Conservation (phyloP, 2,888 invertebrate species). For the Dasypogon diadema region DNA sequence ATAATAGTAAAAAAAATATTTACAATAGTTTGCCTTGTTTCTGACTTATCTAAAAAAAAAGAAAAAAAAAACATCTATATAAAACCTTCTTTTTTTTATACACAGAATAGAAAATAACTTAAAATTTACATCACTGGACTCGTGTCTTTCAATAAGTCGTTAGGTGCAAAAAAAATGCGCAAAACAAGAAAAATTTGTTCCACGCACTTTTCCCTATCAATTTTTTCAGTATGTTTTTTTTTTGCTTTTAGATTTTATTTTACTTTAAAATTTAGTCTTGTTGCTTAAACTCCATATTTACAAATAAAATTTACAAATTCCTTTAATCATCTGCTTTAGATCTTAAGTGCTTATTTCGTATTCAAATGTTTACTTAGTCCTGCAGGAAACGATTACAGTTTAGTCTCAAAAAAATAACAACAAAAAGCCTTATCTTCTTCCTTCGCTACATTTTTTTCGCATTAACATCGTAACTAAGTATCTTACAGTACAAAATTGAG, state of each 20-base stretch:
- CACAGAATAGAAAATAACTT: slow-evolving; percentile 54
- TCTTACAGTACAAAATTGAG: slow-evolving; percentile 15
- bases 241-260: slow-evolving; percentile 6
- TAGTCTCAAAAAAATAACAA: too few relatives aligned
- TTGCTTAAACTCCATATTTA: slow-evolving; percentile 28
- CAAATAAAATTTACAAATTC: slow-evolving; percentile 42
- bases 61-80: slow-evolving; percentile 2
- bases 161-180: neutral
- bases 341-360: neutral
- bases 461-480: too few relatives aligned
- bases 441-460: too few relatives aligned
- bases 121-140: slow-evolving; percentile 60
- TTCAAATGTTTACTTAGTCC: neutral
- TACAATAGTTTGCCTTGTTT: slow-evolving; percentile 17
- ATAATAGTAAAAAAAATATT: neutral
- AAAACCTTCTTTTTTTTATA: slow-evolving; percentile 36
- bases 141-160: slow-evolving; percentile 56
- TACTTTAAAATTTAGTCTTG: slow-evolving; percentile 25
- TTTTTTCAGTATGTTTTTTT: neutral
- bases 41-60: neutral
- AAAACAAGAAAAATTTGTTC: slow-evolving; percentile 12
- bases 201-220: neutral
- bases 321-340: neutral
- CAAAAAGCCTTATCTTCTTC: too few relatives aligned
- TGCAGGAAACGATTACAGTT: too few relatives aligned